phyloP scores from a whole-genome alignment of 1,140 invertebrate genomes.

The Trichonephila inaurata region DNA sequence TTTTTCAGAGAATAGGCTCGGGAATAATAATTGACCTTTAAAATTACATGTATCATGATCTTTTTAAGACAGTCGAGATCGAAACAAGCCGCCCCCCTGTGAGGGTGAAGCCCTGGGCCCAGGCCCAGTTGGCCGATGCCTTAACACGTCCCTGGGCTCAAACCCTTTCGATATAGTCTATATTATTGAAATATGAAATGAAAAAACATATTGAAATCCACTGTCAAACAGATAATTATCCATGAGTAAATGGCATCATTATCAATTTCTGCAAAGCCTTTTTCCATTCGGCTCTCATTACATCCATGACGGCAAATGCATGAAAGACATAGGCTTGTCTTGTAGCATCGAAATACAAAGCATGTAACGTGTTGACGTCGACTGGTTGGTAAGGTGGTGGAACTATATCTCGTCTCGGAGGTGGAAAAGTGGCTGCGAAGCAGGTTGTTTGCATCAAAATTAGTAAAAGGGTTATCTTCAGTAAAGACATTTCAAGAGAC shows the following conservation, averaged over 20 bases:
- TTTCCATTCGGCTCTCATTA: slow-evolving; percentile 68
- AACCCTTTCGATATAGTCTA: no score
- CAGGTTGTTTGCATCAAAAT: neutral
- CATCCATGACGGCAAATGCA: slow-evolving; percentile 48
- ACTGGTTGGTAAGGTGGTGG: slow-evolving; percentile 48
- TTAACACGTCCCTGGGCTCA: no score
- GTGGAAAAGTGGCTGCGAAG: neutral
- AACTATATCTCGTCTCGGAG: neutral
- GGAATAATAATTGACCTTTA: no score
- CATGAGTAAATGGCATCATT: slow-evolving; percentile 34
- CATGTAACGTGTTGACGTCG: slow-evolving; percentile 54
- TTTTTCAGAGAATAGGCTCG: no score
- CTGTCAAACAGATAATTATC: neutral
- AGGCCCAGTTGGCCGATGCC: no score
- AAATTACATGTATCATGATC: no score
- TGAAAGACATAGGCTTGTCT: slow-evolving; percentile 59
- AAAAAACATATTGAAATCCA: no score
- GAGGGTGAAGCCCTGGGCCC: no score
- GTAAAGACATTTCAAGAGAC: neutral
- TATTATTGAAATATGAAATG: no score
- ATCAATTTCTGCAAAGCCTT: slow-evolving; percentile 50
- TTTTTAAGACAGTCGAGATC: no score
- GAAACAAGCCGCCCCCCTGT: no score
- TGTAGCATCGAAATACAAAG: slow-evolving; percentile 66
- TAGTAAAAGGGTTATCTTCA: neutral